Base-by-base conservation (phyloP, 2,113 vertebrate genomes). In the Pelobates fuscus region DNA sequence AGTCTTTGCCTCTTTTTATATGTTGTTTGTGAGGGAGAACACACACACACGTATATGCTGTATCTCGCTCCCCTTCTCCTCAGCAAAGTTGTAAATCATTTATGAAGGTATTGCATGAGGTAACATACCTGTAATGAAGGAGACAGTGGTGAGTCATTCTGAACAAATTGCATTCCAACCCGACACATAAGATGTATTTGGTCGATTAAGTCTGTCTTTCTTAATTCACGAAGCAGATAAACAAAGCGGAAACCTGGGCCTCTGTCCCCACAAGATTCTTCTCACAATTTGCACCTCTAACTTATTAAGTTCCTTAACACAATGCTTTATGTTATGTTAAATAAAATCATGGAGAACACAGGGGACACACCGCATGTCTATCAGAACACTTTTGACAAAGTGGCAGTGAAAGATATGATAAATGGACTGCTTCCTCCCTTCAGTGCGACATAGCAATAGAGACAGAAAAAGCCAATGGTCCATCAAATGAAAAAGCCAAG, bases 171-270 rank as follows among this genome's bases (percentile, higher is more conserved):
- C 12, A 5, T 11, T 55, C 11, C n/a, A 23, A 55, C 4, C n/a
- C 21, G n/a, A 55, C 20, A 23, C n/a, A 55, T 20, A 20, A 23
- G 20, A 55, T 8, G 21, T 55, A 8, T 55, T 5, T 23, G 52
- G 52, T 55, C 52, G 18, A 55, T 55, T 20, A 55, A 55, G 5
- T 55, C 52, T 20, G 52, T 55, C 52, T n/a, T 55, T 55, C 21
- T 55, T 11, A 23, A 23, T 55, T 20, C 52, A 55, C 8, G 20
- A 18, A 52, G 18, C 12, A 55, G 21, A 55, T 23, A 55, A 23
- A 55, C n/a, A 55, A 1, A 23, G 17, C n/a, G 21, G 52, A 55
- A 5, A 4, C 52, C n/a, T 55, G 21, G 52, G 52, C n/a, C 52
- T 55, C n/a, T 55, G 4, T 55, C 5, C 52, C 17, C 21, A 8